Conservation (phyloP, 1,140 invertebrate genomes). For the Streblospio benedicti region DNA sequence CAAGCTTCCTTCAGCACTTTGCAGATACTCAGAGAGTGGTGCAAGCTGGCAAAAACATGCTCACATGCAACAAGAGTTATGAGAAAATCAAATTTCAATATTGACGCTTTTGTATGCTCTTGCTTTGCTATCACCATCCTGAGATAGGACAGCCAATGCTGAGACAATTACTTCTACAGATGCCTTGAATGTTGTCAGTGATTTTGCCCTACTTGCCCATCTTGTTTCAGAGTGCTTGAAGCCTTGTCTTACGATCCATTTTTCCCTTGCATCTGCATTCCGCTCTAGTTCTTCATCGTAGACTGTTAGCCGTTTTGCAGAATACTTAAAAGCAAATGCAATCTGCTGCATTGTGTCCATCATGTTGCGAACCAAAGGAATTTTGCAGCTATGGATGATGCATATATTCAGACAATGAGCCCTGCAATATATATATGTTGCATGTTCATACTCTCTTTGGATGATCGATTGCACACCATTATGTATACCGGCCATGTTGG, state of each 20-base stretch:
- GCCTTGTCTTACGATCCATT: not conserved
- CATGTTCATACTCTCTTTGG: not conserved
- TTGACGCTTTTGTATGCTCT: not conserved
- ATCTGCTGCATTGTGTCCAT: conserved; percentile 4
- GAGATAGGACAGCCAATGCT: not conserved
- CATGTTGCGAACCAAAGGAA: not conserved
- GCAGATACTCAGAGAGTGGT: no score
- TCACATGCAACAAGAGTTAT: not conserved
- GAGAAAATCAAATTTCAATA: not conserved
- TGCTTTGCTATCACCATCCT: not conserved
- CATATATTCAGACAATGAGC: not conserved
- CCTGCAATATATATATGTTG: not conserved
- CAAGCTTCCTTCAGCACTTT: no score
- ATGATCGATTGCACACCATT: not conserved
- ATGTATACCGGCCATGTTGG: not conserved
- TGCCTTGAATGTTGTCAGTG: not conserved
- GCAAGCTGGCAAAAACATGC: not conserved
- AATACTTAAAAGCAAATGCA: not conserved
- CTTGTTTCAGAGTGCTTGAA: not conserved
- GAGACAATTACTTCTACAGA: not conserved
- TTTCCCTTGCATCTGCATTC: not conserved
- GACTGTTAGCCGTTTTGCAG: not conserved
- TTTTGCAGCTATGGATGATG: not conserved
- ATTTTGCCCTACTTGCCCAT: not conserved
- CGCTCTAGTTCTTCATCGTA: not conserved